Conservation (phyloP, 1,140 invertebrate genomes). For the Ceratitis capitata region DNA sequence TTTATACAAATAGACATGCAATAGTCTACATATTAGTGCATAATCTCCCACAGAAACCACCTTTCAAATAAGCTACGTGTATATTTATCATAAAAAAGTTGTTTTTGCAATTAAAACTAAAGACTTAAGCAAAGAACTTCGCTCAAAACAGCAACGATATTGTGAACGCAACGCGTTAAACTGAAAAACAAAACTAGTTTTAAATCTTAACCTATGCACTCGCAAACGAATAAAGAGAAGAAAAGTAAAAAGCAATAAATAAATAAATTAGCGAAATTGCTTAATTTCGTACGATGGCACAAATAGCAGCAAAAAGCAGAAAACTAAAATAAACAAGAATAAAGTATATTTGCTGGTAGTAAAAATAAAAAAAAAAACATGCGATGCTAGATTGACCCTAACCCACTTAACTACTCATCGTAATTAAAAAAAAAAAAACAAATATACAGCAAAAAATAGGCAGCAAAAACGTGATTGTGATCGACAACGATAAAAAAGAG, state of each 20-base stretch:
- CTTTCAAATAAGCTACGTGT: no score
- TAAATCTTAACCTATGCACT: neutral
- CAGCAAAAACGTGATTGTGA: neutral
- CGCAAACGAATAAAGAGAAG: neutral
- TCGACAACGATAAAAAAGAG: neutral
- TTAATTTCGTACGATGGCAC: neutral
- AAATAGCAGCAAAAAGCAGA: neutral
- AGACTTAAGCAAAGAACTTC: slow-evolving; percentile 28
- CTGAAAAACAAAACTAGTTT: neutral
- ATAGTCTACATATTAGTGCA: neutral
- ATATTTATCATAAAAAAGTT: no score
- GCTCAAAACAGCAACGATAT: neutral
- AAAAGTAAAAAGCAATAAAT: neutral
- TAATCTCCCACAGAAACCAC: no score
- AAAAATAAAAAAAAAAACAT: neutral
- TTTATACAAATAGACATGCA: no score
- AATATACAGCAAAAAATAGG: neutral
- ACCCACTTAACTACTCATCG: neutral
- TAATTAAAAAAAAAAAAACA: neutral
- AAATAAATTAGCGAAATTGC: neutral
- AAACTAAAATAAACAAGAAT: neutral
- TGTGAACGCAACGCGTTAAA: neutral
- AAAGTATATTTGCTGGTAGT: neutral
- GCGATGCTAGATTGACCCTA: neutral
- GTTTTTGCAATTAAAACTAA: neutral